phyloP scores from a whole-genome alignment of 2,888 invertebrate genomes.

The Exocentrus adspersus region DNA sequence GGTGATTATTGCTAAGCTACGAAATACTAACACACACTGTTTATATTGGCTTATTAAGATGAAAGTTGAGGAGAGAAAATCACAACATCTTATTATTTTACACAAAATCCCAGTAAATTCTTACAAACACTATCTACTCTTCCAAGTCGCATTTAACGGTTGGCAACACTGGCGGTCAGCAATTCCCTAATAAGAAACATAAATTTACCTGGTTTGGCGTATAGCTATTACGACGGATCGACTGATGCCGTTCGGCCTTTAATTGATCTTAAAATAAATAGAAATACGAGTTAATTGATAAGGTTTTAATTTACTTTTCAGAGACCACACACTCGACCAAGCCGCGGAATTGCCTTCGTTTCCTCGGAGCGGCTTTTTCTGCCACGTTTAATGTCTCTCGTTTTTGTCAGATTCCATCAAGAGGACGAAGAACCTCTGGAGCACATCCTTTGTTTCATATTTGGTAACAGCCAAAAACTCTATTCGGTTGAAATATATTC shows the following conservation, averaged over 20 bases:
- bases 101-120: too few relatives aligned
- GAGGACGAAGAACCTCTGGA: too few relatives aligned
- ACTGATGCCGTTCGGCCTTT: slow-evolving; percentile 26
- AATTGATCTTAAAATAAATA: slow-evolving; percentile 37
- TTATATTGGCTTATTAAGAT: too few relatives aligned
- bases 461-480: too few relatives aligned
- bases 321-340: slow-evolving; percentile 32
- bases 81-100: too few relatives aligned
- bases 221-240: slow-evolving; percentile 33
- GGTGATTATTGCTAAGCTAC: too few relatives aligned
- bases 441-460: too few relatives aligned
- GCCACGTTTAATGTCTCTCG: background rate
- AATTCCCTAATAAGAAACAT: slow-evolving; percentile 29
- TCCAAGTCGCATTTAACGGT: background rate
- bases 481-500: too few relatives aligned
- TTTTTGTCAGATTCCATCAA: background rate
- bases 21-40: too few relatives aligned
- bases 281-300: slow-evolving; percentile 37
- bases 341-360: slow-evolving; percentile 7
- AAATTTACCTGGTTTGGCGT: slow-evolving; percentile 33
- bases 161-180: slow-evolving; percentile 12
- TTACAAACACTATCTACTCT: too few relatives aligned
- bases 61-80: too few relatives aligned
- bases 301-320: slow-evolving; percentile 34
- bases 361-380: background rate